Evolutionary conservation across 2,797 vertebrate genomes (phyloP).

Genomic region (Brachyalestes nurse): DNA sequence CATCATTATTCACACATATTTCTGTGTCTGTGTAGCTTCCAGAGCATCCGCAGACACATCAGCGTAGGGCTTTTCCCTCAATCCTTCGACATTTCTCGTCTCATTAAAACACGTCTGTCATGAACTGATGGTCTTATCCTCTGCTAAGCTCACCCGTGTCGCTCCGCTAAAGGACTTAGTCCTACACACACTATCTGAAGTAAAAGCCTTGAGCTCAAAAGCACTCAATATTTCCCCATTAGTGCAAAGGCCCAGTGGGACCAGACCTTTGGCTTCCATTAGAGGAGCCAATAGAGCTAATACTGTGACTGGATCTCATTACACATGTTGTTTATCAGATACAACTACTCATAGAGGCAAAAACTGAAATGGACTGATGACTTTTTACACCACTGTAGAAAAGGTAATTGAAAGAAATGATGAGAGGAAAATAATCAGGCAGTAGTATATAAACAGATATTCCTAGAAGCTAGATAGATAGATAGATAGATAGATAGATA

Average conservation of each 20-base stretch:
- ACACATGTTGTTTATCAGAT: constrained; percentile 7
- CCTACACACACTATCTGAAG: constrained; percentile 23
- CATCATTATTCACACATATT: background rate
- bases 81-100: constrained; percentile 16
- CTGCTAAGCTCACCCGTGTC: constrained; percentile 31
- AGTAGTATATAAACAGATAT: background rate
- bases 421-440: background rate
- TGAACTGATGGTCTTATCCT: constrained; percentile 30
- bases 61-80: background rate
- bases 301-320: constrained; percentile 67
- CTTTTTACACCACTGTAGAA: background rate
- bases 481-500: background rate
- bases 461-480: background rate
- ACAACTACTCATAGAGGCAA: background rate
- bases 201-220: constrained; percentile 74
- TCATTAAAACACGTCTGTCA: constrained; percentile 42
- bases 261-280: constrained; percentile 79
- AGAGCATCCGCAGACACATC: background rate
- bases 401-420: no score
- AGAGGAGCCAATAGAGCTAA: constrained; percentile 79
- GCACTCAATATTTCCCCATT: constrained; percentile 83
- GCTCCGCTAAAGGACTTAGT: constrained; percentile 43
- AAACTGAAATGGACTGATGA: background rate
- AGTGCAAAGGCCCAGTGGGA: constrained; percentile 72
- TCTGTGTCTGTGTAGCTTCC: background rate